These are phyloP conservation scores for Sylvia borin DNA, from an alignment of 2,797 vertebrate species.

Conservation along the genomic window DNA sequence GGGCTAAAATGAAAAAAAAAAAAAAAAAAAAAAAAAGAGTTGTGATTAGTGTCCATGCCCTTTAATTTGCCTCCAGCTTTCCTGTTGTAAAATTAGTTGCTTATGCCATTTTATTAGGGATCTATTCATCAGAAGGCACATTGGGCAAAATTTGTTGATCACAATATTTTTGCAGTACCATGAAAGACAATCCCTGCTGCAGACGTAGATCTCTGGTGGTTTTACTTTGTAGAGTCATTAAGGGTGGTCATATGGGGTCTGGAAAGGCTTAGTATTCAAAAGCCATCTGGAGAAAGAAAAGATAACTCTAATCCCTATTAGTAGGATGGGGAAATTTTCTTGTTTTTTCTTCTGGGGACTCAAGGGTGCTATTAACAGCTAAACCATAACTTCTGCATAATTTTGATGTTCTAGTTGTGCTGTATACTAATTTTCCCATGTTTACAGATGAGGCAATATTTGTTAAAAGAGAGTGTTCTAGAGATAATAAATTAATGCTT, in stretches of 20 bases:
- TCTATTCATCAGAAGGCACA: rapidly evolving
- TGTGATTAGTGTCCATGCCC: background rate
- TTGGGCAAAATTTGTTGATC: background rate
- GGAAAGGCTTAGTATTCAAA: background rate
- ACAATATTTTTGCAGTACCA: background rate
- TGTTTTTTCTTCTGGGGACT: background rate
- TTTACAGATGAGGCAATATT: background rate
- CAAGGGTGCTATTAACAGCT: background rate
- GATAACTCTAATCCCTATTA: background rate
- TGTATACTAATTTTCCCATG: background rate
- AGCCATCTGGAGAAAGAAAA: background rate
- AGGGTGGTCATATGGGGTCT: background rate
- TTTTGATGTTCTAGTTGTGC: background rate
- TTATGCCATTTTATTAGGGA: background rate
- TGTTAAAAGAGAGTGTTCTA: background rate
- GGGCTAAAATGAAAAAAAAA: background rate
- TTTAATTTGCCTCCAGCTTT: background rate
- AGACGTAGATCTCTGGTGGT: background rate
- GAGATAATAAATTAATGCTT: background rate
- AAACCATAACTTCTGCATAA: background rate
- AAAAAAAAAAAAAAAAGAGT: background rate
- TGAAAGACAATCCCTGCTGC: background rate
- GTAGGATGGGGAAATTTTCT: background rate
- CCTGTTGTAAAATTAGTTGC: background rate
- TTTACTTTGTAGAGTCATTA: background rate